phyloP scores from a whole-genome alignment of 2,797 vertebrate species.

The Nasua narica region DNA sequence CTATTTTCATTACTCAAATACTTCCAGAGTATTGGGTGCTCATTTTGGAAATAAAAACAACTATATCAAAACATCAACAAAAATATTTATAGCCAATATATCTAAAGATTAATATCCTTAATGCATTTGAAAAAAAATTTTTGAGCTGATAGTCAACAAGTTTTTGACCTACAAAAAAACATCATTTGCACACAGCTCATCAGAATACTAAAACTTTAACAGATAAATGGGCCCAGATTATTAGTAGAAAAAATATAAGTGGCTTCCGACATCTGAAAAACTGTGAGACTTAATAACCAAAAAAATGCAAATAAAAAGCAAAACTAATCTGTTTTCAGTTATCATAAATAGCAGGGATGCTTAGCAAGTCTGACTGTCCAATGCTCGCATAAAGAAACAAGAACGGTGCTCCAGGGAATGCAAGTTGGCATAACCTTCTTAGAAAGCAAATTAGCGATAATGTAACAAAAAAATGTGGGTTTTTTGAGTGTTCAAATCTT shows the following conservation, averaged over 20 bases:
- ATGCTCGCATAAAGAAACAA: accelerated
- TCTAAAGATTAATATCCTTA: conserved; percentile 20
- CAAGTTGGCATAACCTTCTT: neutral
- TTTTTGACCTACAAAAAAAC: conserved; percentile 41
- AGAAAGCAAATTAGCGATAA: neutral
- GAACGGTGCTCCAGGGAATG: accelerated
- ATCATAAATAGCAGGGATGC: neutral
- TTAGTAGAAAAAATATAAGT: conserved; percentile 44
- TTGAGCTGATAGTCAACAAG: neutral
- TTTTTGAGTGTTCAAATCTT: neutral
- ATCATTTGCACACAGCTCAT: neutral
- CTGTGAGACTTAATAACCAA: neutral
- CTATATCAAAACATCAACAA: conserved; percentile 18
- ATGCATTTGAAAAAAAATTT: neutral
- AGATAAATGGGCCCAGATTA: neutral
- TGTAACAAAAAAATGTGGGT: neutral
- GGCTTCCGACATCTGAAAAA: conserved; percentile 25
- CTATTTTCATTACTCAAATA: neutral
- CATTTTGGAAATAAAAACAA: conserved; percentile 23
- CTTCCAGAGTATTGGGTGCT: neutral
- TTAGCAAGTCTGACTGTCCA: no score
- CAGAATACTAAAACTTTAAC: neutral
- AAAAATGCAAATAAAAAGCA: neutral
- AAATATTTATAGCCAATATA: neutral
- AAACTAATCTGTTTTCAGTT: neutral